phyloP scores from a whole-genome alignment of 2,888 invertebrate species.

The Nephrotoma appendiculata region DNA sequence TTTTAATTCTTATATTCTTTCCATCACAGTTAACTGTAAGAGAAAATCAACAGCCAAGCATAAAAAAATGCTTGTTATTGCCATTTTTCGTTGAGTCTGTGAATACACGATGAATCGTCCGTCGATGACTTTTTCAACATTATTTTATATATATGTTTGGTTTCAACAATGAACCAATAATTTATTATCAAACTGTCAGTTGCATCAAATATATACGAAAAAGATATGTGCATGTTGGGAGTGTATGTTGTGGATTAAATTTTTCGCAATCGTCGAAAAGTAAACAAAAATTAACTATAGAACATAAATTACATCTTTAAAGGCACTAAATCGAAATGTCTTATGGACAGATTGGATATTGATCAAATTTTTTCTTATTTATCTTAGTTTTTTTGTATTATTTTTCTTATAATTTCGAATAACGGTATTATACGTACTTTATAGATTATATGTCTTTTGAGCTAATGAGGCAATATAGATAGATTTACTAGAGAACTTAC shows the following conservation, averaged over 20 bases:
- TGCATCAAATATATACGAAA: not conserved
- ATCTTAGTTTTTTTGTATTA: no score
- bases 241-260: not conserved
- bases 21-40: not conserved
- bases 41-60: not conserved
- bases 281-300: slow-evolving; percentile 6
- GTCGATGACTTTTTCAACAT: not conserved
- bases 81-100: not conserved
- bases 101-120: not conserved
- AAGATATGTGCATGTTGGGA: not conserved
- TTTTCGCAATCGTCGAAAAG: not conserved
- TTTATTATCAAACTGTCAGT: slow-evolving; percentile 6
- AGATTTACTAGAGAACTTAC: no score
- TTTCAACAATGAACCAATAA: not conserved
- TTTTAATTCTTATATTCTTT: not conserved
- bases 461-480: no score
- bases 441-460: no score
- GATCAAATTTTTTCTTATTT: slow-evolving; percentile 8
- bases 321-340: slow-evolving; percentile 15
- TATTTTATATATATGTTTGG: not conserved
- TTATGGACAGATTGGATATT: slow-evolving; percentile 14
- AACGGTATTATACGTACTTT: no score
- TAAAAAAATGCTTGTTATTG: not conserved
- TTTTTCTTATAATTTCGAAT: not conserved
- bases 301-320: slow-evolving; percentile 12